These are phyloP conservation scores for Acanthosepion esculentum DNA, from an alignment of 2,888 invertebrate genomes.

Conservation along the genomic window DNA sequence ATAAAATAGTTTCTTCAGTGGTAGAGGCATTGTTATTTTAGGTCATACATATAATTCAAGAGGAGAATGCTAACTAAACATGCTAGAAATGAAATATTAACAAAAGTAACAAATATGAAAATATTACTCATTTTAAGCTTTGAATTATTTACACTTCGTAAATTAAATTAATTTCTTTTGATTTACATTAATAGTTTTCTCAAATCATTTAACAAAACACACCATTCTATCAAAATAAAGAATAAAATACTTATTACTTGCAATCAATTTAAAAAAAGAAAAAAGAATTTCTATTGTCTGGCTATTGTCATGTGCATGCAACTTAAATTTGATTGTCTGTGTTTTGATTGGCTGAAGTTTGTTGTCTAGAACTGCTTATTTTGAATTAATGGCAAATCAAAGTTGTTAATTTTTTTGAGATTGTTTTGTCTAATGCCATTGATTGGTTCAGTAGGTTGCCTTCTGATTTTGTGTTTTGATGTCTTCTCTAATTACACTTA, in stretches of 20 bases:
- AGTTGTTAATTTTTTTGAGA: neutral
- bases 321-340: neutral
- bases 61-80: no score
- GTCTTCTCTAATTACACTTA: neutral
- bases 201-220: neutral
- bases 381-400: slow-evolving; percentile 23
- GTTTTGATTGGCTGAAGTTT: neutral
- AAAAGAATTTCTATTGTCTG: neutral
- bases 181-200: neutral
- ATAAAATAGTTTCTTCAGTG: no score
- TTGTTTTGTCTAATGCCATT: neutral
- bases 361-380: neutral
- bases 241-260: neutral
- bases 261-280: neutral
- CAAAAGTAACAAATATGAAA: no score
- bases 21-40: no score
- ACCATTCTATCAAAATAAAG: neutral
- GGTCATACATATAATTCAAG: no score
- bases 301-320: neutral
- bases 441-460: neutral
- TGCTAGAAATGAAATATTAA: no score
- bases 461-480: neutral
- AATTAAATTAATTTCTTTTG: neutral
- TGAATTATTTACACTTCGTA: neutral
- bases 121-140: neutral